A percentile compares a stretch with the other conserved stretches of the same genome.
Evolutionary conservation across 2,113 vertebrate genomes (phyloP).

Genomic region (Protobothrops flavoviridis): DNA sequence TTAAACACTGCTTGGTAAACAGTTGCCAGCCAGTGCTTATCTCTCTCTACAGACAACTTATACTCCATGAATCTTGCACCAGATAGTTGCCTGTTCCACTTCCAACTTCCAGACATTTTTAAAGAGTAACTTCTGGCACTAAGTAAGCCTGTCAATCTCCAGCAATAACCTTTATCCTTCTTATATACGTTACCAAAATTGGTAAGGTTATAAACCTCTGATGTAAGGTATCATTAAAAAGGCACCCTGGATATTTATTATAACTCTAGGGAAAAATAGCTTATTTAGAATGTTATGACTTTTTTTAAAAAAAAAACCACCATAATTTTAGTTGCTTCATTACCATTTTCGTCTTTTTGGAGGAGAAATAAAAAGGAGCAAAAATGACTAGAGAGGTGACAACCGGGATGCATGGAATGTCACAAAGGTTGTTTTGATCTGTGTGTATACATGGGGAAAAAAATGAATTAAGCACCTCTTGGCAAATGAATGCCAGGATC

Average conservation of each 20-base stretch:
- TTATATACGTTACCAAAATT: slow-evolving; percentile 29
- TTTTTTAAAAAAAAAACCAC: not conserved
- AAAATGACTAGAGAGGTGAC: not conserved
- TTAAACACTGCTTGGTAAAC: not conserved
- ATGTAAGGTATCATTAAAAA: not conserved
- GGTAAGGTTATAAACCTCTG: slow-evolving; percentile 13
- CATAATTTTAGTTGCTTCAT: not conserved
- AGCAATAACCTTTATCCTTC: not conserved
- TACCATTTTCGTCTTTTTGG: not conserved
- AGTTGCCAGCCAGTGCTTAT: not conserved
- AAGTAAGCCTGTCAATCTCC: slow-evolving; percentile 25
- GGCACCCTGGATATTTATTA: not conserved
- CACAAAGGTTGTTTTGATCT: slow-evolving; percentile 18
- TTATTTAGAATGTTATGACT: not conserved
- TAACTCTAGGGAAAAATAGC: not conserved
- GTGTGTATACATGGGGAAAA: not conserved
- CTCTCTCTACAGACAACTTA: not conserved
- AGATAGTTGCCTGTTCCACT: not conserved
- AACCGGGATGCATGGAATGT: not conserved
- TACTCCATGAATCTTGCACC: not conserved
- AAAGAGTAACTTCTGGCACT: not conserved
- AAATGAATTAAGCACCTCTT: not conserved
- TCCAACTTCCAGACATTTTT: not conserved
- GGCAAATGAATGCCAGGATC: slow-evolving; percentile 2
- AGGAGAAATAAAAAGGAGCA: not conserved